These are phyloP conservation scores for Proctacanthus coquilletti DNA, from an alignment of 1,140 invertebrate species.

Conservation along the genomic window DNA sequence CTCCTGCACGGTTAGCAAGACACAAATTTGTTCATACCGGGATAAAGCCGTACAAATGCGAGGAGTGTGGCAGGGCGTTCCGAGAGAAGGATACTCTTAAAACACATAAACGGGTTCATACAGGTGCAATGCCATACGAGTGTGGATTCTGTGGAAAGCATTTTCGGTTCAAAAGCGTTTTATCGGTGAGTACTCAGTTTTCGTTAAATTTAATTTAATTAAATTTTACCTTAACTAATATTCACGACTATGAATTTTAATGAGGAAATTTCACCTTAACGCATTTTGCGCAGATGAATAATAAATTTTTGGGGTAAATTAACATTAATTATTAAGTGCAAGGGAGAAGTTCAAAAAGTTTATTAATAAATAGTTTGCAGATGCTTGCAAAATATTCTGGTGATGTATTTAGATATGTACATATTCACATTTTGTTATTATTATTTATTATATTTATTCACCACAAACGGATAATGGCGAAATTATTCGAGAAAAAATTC, in stretches of 20 bases:
- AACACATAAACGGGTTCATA: slow-evolving; percentile 55
- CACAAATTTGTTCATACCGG: slow-evolving; percentile 49
- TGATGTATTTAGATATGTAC: too few species aligned
- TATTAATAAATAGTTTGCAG: too few species aligned
- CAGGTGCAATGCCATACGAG: slow-evolving; percentile 66
- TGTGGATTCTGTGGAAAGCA: slow-evolving; percentile 55
- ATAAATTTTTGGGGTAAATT: too few species aligned
- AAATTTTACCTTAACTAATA: not conserved
- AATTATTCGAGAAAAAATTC: too few species aligned
- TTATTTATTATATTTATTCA: too few species aligned
- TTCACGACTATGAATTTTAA: not conserved
- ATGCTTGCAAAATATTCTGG: too few species aligned
- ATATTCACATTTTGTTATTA: too few species aligned
- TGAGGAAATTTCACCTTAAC: too few species aligned
- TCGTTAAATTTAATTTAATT: not conserved
- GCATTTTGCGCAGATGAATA: too few species aligned
- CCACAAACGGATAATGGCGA: too few species aligned
- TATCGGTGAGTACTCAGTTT: slow-evolving; percentile 32
- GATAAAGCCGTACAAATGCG: slow-evolving; percentile 58
- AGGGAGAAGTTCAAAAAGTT: too few species aligned
- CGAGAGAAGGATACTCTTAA: slow-evolving; percentile 42
- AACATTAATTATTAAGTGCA: too few species aligned
- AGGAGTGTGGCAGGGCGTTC: slow-evolving; percentile 55
- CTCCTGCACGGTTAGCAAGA: slow-evolving; percentile 26
- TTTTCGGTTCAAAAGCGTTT: slow-evolving; percentile 51